Conservation (phyloP, 2,888 invertebrate genomes). For the Eulithis prunata region DNA sequence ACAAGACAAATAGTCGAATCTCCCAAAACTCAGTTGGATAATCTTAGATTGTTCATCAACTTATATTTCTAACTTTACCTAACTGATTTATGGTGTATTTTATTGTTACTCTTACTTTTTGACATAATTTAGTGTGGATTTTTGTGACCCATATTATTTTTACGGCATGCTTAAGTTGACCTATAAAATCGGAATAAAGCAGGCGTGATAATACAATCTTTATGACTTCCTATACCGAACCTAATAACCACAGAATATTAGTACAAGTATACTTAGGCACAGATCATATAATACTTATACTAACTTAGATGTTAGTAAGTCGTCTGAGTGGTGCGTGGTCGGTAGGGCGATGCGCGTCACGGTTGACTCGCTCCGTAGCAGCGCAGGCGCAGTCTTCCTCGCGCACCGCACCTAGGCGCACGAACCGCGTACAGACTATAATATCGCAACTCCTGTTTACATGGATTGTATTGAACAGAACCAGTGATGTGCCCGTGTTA, state of each 20-base stretch:
- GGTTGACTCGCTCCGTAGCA: slow-evolving; percentile 16
- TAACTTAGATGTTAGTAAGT: slow-evolving; percentile 4
- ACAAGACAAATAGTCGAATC: too few relatives aligned
- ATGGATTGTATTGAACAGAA: slow-evolving; percentile 45
- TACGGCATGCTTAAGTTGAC: slow-evolving; percentile 25
- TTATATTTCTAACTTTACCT: too few relatives aligned
- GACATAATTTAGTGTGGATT: slow-evolving; percentile 40
- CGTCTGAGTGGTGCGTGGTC: slow-evolving; percentile 15
- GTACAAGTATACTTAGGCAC: not conserved
- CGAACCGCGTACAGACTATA: slow-evolving; percentile 56
- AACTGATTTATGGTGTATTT: slow-evolving; percentile 47
- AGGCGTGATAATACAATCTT: slow-evolving; percentile 24
- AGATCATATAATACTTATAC: too few relatives aligned
- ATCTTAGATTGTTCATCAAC: too few relatives aligned
- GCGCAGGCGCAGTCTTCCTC: slow-evolving; percentile 42
- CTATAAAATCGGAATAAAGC: slow-evolving; percentile 6
- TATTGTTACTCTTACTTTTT: slow-evolving; percentile 55
- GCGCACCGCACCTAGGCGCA: slow-evolving; percentile 41
- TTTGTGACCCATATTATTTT: slow-evolving; percentile 47
- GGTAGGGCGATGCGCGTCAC: slow-evolving; percentile 25
- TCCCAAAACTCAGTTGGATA: too few relatives aligned
- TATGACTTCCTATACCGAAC: slow-evolving; percentile 8
- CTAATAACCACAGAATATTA: not conserved
- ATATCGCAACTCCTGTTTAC: slow-evolving; percentile 45
- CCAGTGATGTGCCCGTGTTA: slow-evolving; percentile 70